These are phyloP conservation scores for Echiichthys vipera DNA, from an alignment of 2,797 vertebrate species.

Conservation along the genomic window DNA sequence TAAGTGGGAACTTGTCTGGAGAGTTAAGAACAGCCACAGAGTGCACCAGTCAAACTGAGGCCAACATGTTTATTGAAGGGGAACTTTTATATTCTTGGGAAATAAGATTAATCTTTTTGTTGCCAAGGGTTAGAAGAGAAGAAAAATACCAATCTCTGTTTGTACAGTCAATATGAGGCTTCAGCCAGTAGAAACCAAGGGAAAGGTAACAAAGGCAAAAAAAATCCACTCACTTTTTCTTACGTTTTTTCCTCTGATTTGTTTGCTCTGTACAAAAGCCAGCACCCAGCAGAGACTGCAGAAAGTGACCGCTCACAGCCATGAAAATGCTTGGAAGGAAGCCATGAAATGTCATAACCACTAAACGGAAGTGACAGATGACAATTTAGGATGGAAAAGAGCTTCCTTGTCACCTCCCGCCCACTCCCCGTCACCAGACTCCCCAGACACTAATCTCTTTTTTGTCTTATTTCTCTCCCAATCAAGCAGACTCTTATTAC, in stretches of 20 bases:
- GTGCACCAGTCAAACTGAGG: conserved; percentile 8
- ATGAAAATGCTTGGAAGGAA: neutral
- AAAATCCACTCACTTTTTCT: neutral
- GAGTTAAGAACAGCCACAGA: neutral
- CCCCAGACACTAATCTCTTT: neutral
- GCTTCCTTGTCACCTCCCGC: neutral
- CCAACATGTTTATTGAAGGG: neutral
- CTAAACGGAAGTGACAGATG: neutral
- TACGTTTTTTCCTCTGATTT: too few species aligned
- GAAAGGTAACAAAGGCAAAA: neutral
- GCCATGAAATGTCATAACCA: neutral
- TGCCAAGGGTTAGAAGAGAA: neutral
- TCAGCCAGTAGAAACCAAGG: neutral
- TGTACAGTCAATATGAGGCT: neutral
- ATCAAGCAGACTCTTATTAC: neutral
- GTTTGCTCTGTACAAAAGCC: neutral
- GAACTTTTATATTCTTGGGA: neutral
- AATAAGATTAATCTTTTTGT: neutral
- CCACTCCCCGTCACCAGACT: neutral
- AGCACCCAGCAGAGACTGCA: neutral
- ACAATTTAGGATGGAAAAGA: neutral
- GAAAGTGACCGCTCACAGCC: neutral
- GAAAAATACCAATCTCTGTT: neutral
- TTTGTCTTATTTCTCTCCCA: neutral
- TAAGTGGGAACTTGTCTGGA: conserved; percentile 3